phyloP scores from a whole-genome alignment of 2,113 vertebrate species.

The Ibidorhyncha struthersii region DNA sequence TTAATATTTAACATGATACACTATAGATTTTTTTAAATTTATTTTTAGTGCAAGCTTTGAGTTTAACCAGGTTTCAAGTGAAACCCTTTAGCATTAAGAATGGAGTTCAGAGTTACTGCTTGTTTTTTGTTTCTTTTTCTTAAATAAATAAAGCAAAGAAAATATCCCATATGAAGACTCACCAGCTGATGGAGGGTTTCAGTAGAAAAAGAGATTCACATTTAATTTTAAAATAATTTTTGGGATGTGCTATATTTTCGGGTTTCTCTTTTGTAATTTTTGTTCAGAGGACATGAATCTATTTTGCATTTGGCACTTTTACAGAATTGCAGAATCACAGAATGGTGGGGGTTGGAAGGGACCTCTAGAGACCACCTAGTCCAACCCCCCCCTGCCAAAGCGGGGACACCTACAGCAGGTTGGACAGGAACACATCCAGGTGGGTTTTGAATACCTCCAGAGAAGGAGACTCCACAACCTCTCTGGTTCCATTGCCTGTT shows the following conservation, averaged over 20 bases:
- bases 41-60: neutral
- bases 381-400: neutral
- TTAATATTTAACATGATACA: neutral
- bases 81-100: neutral
- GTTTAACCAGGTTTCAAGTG: neutral
- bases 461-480: neutral
- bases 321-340: neutral
- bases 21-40: neutral
- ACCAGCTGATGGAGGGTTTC: neutral
- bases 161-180: neutral
- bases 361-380: neutral
- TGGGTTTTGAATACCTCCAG: neutral
- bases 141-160: neutral
- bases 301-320: neutral
- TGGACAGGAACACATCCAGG: neutral
- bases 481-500: neutral
- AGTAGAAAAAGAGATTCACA: neutral
- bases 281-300: neutral
- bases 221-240: neutral
- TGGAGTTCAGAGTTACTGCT: neutral
- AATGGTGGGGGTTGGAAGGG: neutral
- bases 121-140: neutral
- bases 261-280: neutral
- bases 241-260: neutral
- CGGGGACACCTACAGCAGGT: neutral